Evolutionary conservation across 2,113 vertebrate species (phyloP), one percentile per base, ranked within the genome.

Genomic region (Mus spicilegus): DNA sequence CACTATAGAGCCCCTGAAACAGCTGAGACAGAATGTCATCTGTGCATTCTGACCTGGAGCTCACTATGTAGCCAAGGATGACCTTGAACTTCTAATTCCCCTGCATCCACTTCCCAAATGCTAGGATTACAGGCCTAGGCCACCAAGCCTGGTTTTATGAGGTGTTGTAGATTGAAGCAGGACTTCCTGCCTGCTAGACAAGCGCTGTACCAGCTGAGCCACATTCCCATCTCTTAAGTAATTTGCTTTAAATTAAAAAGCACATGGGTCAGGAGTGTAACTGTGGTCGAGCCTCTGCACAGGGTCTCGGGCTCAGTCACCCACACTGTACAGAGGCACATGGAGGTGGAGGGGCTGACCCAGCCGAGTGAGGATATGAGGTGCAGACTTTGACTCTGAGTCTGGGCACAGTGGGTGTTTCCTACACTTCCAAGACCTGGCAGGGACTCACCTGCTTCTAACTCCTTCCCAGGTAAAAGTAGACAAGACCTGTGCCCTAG

Each of bases 401-500:
- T 70, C 33, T 28, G 54, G 28, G n/a, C 54, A 49, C 54, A 54
- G 10, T 75, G 20, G 46, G 80, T 85, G 36, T 39, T 87, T 95
- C 86, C 28, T 76, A 8, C 14, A 82, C 24, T 93, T 94, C 6
- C 33, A 39, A 75, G 65, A 54, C 80, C 56, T 70, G 22, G 14
- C 5, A 9, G 91, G 78, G 69, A 24, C 90, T 95, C 22, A 95
- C 9, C 54, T 72, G 54, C 16, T 86, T 69, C 36, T 56, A 49
- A 87, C 24, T 88, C 39, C 58, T 86, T 91, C 91, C 70, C 98
- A 99, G 99, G 99, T 99, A 46, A 99, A 99, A 90, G 97, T 99
- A 33, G 99, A 99, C 0, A 98, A 99, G 97, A 98, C 98, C 94
- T 98, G 98, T 95, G 99, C 99, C 92, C 98, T 99, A 96, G 99